Evolutionary conservation across 2,113 vertebrate species (phyloP), one percentile per base, ranked within the genome.

Genomic region (Pelecanus crispus): DNA sequence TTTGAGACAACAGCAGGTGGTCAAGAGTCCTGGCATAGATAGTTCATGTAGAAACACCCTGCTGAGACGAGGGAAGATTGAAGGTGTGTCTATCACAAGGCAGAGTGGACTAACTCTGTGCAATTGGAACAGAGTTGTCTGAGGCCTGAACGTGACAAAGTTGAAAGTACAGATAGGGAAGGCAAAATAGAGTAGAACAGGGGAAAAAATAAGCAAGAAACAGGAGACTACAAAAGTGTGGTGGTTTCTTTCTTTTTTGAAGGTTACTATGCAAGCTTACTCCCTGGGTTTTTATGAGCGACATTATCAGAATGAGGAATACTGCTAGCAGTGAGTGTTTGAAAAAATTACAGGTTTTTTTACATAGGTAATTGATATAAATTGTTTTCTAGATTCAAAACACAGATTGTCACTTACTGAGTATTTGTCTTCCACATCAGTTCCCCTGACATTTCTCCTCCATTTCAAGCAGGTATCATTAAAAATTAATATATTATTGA

Each of bases 381-480:
- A 72, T n/a, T 71, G 16, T 45, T 88, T 91, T 50, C 52, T 61
- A 73, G 38, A 67, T 81, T 86, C 20, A 63, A 94, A 95, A 86
- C 53, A 81, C 5, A 50, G 21, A 56, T 65, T 83, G 38, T 62
- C 55, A 98, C 98, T 98, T 97, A 98, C 98, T 47, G 89, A 93
- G 29, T 98, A 98, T 94, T 85, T 97, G 84, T 98, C 98, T 92
- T 97, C 95, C 18, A 91, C 87, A 63, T 94, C 97, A 81, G 97
- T 91, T 63, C 95, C 97, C 86, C 92, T 97, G 44, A 61, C 31
- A 78, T 97, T 98, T 91, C 98, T 98, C 81, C 56, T 96, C 99
- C 99, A 99, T 45, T 95, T 97, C 88, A 99, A 91, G 96, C 99
- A 99, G 85, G 97, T 99, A 71, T 99, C 98, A 95, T 99, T 98